A percentile compares a stretch with the other conserved stretches of the same genome.
Evolutionary conservation across 2,797 vertebrate species (phyloP).

Genomic region (Scyliorhinus canicula): DNA sequence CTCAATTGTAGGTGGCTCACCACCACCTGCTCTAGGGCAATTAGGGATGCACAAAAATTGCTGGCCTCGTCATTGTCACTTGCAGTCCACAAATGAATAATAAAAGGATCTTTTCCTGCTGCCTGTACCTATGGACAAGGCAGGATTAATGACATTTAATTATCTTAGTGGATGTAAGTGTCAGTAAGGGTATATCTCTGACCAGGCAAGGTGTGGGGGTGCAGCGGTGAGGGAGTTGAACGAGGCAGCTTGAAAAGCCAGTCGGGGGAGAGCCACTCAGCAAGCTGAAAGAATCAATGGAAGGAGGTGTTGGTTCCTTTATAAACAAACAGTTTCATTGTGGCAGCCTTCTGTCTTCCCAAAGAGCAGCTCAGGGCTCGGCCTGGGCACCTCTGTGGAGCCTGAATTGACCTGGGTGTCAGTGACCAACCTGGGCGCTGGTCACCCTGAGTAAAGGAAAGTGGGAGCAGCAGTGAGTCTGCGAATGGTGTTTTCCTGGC

Average conservation of each 20-base stretch:
- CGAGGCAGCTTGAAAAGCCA: not conserved
- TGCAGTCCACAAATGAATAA: not conserved
- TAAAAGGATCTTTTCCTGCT: not conserved
- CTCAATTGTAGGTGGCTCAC: not conserved
- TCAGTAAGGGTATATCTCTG: not conserved
- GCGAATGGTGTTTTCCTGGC: not conserved
- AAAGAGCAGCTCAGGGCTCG: not conserved
- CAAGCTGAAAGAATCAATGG: not conserved
- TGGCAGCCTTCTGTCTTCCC: not conserved
- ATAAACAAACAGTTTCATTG: not conserved
- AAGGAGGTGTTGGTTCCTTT: no score
- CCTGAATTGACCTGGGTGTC: not conserved
- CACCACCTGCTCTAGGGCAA: no score
- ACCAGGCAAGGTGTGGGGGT: not conserved
- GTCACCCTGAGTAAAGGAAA: not conserved
- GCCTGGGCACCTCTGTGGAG: not conserved
- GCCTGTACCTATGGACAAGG: not conserved
- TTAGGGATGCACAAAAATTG: no score
- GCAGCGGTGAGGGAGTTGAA: not conserved
- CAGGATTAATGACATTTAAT: not conserved
- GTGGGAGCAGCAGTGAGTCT: not conserved
- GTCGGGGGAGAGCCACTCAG: not conserved
- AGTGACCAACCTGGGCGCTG: not conserved
- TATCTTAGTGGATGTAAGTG: not conserved
- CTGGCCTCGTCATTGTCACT: not conserved